These are phyloP conservation scores for Onychomys torridus DNA, from an alignment of 2,797 vertebrate genomes.

Conservation along the genomic window DNA sequence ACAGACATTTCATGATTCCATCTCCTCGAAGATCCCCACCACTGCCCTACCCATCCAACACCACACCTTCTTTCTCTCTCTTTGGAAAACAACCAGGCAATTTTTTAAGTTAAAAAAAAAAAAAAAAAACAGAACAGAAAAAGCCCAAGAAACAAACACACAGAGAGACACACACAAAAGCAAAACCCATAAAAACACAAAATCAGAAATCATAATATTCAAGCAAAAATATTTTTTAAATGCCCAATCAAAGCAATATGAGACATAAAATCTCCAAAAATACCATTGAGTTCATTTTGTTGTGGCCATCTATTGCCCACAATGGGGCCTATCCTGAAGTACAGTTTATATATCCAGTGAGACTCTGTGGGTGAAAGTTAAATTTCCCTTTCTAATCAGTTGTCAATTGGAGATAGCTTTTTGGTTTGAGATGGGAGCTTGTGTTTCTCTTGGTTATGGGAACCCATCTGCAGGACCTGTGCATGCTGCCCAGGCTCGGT, in stretches of 20 bases:
- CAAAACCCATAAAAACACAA: not conserved
- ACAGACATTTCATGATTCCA: not conserved
- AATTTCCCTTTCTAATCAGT: not conserved
- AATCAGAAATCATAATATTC: not conserved
- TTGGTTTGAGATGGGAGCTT: not conserved
- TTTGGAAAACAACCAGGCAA: not conserved
- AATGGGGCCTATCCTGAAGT: not conserved
- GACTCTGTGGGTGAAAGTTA: not conserved
- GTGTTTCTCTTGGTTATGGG: not conserved
- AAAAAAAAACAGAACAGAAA: not conserved
- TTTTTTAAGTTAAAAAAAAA: not conserved
- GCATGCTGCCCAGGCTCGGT: not conserved
- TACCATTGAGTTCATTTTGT: not conserved
- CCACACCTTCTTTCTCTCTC: not conserved
- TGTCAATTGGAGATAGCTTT: too few relatives aligned
- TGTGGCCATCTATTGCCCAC: not conserved
- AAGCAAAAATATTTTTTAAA: not conserved
- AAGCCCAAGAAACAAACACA: not conserved
- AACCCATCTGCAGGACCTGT: not conserved
- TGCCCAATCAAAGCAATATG: not conserved
- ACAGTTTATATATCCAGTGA: not conserved
- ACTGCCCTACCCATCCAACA: not conserved
- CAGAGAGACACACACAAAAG: not conserved
- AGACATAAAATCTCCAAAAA: not conserved
- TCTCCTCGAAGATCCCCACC: not conserved